Evolutionary conservation across 2,797 vertebrate species (phyloP).

Genomic region (Melanogrammus aeglefinus): DNA sequence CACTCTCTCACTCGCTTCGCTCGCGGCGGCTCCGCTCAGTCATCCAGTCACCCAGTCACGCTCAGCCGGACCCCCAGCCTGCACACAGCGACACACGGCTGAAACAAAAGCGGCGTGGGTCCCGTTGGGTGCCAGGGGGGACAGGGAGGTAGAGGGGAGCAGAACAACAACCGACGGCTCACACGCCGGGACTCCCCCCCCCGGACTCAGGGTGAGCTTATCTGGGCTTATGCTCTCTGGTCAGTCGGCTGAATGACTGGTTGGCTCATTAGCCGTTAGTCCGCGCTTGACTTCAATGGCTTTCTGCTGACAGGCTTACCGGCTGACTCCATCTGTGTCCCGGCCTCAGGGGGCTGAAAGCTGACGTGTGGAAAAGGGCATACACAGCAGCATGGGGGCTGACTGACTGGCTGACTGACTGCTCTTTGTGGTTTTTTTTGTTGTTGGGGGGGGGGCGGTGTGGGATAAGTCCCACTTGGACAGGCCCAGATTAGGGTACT

Average conservation of each 20-base stretch:
- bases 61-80: neutral
- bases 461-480: neutral
- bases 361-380: neutral
- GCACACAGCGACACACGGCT: neutral
- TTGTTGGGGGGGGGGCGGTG: neutral
- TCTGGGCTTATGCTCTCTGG: constrained; percentile 42
- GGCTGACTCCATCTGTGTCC: neutral
- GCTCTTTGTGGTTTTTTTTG: too few species aligned
- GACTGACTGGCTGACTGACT: neutral
- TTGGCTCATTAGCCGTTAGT: constrained; percentile 22
- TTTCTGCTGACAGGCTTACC: neutral
- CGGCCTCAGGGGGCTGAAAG: neutral
- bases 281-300: constrained; percentile 16
- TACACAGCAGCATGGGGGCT: neutral
- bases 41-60: neutral
- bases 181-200: too few species aligned
- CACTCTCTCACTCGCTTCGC: neutral
- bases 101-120: neutral
- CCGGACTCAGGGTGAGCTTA: constrained; percentile 38
- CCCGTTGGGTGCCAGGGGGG: neutral
- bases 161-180: constrained; percentile 44
- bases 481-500: constrained; percentile 3
- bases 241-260: constrained; percentile 40
- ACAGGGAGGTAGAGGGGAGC: constrained; percentile 29
- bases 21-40: neutral